These are phyloP conservation scores for Ceraclea dissimilis DNA, from an alignment of 2,888 invertebrate genomes.

Conservation along the genomic window DNA sequence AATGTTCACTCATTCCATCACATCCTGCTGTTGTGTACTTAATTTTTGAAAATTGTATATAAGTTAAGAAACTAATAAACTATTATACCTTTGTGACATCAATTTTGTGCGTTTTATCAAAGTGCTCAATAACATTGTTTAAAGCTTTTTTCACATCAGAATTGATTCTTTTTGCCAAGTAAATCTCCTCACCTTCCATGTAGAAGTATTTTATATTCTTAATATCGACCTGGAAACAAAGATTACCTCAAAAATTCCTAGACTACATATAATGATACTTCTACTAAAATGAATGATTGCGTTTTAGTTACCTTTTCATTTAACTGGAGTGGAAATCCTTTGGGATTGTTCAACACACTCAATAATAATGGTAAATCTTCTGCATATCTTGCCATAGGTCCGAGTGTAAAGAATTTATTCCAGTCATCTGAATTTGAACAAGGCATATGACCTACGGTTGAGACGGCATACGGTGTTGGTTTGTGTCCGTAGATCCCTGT, in stretches of 20 bases:
- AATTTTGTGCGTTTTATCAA: constrained; percentile 30
- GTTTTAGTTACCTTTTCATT: constrained; percentile 35
- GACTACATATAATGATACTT: too few relatives aligned
- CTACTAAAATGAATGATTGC: neutral
- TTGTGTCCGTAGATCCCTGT: constrained; percentile 93
- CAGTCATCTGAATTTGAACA: constrained; percentile 53
- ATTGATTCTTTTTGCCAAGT: constrained; percentile 53
- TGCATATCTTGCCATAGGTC: constrained; percentile 83
- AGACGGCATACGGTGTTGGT: constrained; percentile 63
- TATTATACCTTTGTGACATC: constrained; percentile 14
- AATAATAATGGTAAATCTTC: constrained; percentile 72
- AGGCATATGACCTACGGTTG: constrained; percentile 61
- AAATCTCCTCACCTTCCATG: constrained; percentile 69
- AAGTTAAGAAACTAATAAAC: too few relatives aligned
- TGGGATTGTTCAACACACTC: constrained; percentile 56
- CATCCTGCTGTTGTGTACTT: too few relatives aligned
- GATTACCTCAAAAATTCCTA: too few relatives aligned
- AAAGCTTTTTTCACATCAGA: constrained; percentile 52
- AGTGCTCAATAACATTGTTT: constrained; percentile 45
- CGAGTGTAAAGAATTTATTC: constrained; percentile 67
- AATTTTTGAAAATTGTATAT: neutral
- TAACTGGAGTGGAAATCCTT: constrained; percentile 40
- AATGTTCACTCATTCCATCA: too few relatives aligned
- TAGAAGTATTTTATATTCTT: constrained; percentile 67
- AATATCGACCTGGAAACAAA: constrained; percentile 47